A percentile compares a stretch with the other conserved stretches of the same genome.
phyloP scores from a whole-genome alignment of 1,140 invertebrate species.

The Solenopsis invicta region DNA sequence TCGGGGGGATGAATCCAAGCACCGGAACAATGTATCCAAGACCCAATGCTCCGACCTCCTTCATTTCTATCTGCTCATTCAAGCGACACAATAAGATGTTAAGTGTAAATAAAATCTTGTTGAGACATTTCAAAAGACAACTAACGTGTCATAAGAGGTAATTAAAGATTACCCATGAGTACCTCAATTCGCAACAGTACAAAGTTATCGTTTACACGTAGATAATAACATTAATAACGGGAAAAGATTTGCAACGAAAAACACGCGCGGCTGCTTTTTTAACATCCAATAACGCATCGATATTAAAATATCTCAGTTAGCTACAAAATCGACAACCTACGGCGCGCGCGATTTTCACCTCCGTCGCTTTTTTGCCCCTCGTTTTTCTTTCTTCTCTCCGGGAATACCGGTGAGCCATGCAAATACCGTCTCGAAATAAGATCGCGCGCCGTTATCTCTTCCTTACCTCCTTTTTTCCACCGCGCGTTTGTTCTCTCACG shows the following conservation, averaged over 20 bases:
- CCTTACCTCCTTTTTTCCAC: slow-evolving; percentile 60
- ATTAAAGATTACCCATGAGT: not conserved
- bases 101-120: slow-evolving; percentile 13
- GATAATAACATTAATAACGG: not conserved
- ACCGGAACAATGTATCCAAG: not conserved
- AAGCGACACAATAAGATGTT: not conserved
- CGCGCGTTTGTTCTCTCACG: slow-evolving; percentile 38
- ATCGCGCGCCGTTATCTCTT: slow-evolving; percentile 72
- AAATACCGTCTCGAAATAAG: slow-evolving; percentile 74
- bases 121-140: not conserved
- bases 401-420: slow-evolving; percentile 73
- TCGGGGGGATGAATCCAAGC: slow-evolving; percentile 29
- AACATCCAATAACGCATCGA: slow-evolving; percentile 41
- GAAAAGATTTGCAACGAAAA: not conserved
- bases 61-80: slow-evolving; percentile 4
- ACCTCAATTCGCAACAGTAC: not conserved
- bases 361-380: slow-evolving; percentile 45
- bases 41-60: not conserved
- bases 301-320: slow-evolving; percentile 56
- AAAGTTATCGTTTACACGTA: not conserved
- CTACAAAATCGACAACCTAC: slow-evolving; percentile 34
- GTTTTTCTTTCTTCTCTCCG: slow-evolving; percentile 21
- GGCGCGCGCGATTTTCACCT: slow-evolving; percentile 61
- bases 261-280: not conserved
- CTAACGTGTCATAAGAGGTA: not conserved